Base-by-base conservation (phyloP, 2,797 vertebrate genomes). In the Arrhamphus sclerolepis region DNA sequence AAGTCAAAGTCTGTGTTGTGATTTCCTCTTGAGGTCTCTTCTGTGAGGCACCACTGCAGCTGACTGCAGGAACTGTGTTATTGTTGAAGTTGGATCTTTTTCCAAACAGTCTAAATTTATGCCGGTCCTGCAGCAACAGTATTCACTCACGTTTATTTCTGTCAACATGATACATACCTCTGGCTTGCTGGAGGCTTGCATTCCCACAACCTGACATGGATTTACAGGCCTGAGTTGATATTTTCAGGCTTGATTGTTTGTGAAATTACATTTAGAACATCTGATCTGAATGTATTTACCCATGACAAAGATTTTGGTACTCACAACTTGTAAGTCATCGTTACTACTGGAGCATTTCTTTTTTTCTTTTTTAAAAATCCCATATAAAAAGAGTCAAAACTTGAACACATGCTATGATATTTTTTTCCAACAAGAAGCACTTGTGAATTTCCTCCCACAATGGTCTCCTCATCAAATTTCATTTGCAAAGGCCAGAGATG, bases 81-180 rank as follows among this genome's bases (percentile, higher is more conserved):
- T 77, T 79, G 71, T 80, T 75, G 74, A 60, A 69, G 77, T 24
- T 24, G 46, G 75, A 86, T 75, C 75, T 70, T 69, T 38, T 66
- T 46, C 70, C 70, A 70, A 84, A 78, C 28, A 1, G 56, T 43
- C 76, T 78, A 78, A 80, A 81, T 80, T 72, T 77, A 78, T 59
- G 44, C 72, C 7, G 52, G 22, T 80, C 52, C 66, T 62, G 68
- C 81, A 75, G 80, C 83, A 87, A 75, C 84, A 84, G 69, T 66
- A 59, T 72, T 66, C 76, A 53, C 28, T 77, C 65, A n/a, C 26
- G 69, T 73, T 83, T 81, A 81, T 72, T 83, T 77, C 74, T 66
- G 80, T 84, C 80, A 66, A 17, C 50, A 34, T 56, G 69, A 73
- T 34, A 56, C 76, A 73, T 65, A 49, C 62, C 78, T 70, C 24